phyloP scores from a whole-genome alignment of 2,888 invertebrate species.

The Heliconius ethilla region DNA sequence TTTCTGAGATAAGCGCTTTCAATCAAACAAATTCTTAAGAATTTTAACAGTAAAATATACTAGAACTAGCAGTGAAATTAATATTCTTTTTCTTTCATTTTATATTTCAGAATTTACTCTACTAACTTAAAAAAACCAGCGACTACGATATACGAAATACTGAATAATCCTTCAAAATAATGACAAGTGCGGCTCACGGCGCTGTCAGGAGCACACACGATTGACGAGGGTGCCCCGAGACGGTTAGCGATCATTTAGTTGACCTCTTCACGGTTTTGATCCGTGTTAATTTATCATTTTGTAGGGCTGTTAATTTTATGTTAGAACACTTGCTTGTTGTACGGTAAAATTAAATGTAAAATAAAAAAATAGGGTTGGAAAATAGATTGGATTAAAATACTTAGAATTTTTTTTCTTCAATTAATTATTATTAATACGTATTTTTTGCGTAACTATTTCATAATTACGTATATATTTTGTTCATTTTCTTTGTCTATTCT shows the following conservation, averaged over 20 bases:
- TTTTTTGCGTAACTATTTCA: too few relatives aligned
- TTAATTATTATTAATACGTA: too few relatives aligned
- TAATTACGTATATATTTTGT: too few relatives aligned
- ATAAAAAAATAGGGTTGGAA: too few relatives aligned
- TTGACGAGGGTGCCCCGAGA: constrained; percentile 66
- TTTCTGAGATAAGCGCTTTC: too few relatives aligned
- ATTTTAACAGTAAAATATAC: too few relatives aligned
- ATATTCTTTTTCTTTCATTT: background rate
- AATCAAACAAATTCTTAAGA: too few relatives aligned
- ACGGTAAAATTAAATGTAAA: too few relatives aligned
- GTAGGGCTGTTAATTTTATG: constrained; percentile 40
- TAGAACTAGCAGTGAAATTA: background rate
- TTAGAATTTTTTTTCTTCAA: too few relatives aligned
- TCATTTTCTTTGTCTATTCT: too few relatives aligned
- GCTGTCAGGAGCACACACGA: constrained; percentile 63
- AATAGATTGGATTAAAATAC: too few relatives aligned
- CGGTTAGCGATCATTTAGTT: constrained; percentile 65
- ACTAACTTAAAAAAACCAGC: background rate
- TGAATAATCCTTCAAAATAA: constrained; percentile 42
- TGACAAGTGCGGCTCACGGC: constrained; percentile 43
- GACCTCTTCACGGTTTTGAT: constrained; percentile 59
- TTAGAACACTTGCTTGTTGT: background rate
- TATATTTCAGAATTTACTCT: background rate
- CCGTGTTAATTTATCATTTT: constrained; percentile 54
- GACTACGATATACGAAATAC: constrained; percentile 21